phyloP scores from a whole-genome alignment of 2,797 vertebrate species.

The Graptemys geographica region DNA sequence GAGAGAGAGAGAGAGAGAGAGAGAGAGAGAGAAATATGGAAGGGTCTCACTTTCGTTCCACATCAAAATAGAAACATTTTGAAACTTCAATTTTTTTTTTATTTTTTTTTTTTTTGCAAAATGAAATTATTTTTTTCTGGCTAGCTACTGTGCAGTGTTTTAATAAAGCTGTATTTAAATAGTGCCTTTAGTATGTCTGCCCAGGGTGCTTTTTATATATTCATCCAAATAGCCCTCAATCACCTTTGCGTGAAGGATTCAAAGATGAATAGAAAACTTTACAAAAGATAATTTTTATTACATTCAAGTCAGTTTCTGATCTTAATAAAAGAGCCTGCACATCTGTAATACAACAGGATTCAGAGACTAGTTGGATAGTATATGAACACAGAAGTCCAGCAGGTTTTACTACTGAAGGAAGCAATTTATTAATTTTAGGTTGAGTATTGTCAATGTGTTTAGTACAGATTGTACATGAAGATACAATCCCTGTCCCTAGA shows the following conservation, averaged over 20 bases:
- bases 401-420: neutral
- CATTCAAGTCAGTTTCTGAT: neutral
- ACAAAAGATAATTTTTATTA: too few relatives aligned
- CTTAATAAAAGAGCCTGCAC: neutral
- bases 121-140: neutral
- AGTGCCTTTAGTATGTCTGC: neutral
- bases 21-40: too few relatives aligned
- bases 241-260: neutral
- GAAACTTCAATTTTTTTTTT: too few relatives aligned
- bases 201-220: neutral
- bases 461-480: neutral
- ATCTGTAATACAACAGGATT: neutral
- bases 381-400: neutral
- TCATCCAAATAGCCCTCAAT: neutral
- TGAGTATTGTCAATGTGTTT: neutral
- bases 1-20: too few relatives aligned
- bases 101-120: too few relatives aligned
- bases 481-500: neutral
- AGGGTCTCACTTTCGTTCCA: too few relatives aligned
- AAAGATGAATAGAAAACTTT: neutral
- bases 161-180: neutral
- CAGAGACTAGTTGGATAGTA: neutral
- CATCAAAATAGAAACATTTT: too few relatives aligned
- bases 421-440: neutral
- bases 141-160: neutral